Base-by-base conservation (phyloP, 1,140 invertebrate species). In the Philotrypesis tridentata region DNA sequence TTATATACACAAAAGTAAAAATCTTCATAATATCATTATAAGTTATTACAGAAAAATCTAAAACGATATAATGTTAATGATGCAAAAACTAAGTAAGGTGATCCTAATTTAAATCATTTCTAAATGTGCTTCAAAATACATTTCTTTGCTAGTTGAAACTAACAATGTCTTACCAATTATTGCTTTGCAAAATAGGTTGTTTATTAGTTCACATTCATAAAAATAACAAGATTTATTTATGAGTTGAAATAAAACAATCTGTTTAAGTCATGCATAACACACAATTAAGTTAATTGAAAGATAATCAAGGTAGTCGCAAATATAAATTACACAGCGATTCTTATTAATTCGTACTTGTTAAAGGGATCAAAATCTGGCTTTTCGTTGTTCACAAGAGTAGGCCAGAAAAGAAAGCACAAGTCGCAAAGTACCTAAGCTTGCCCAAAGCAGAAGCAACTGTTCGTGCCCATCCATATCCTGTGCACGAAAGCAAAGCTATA, bases 401-500 rank as follows among this genome's bases (percentile, higher is more conserved):
- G 17, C 31, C 17, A 80, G 37, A n/a, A 61, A 11, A 55, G 12
- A 67, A 80, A 72, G 48, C 48, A 43, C 17, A 9, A 9, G 0
- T 75, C 12, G 33, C 11, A 82, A 71, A 70, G 29, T 82, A 77
- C 23, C 33, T 82, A 72, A 82, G 25, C 73, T 77, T 71, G 48
- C 25, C 48, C 67, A 82, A 72, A 67, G 43, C 33, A 71, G 33
- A 77, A 77, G 67, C 23, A 72, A 48, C 17, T 25, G 5, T 76
- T 77, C 4, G 33, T 40, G 7, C 14, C 17, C 8, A 81, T 29
- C 73, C 63, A 82, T 71, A 70, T 37, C 31, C 23, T 14, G n/a
- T 27, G 9, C 27, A 33, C 17, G 31, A 71, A 25, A 29, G n/a
- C 25, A 75, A 5, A 55, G 23, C 25, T 40, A 55, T 31, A 8